phyloP scores from a whole-genome alignment of 2,888 invertebrate species.

The Nomada goodeniana region DNA sequence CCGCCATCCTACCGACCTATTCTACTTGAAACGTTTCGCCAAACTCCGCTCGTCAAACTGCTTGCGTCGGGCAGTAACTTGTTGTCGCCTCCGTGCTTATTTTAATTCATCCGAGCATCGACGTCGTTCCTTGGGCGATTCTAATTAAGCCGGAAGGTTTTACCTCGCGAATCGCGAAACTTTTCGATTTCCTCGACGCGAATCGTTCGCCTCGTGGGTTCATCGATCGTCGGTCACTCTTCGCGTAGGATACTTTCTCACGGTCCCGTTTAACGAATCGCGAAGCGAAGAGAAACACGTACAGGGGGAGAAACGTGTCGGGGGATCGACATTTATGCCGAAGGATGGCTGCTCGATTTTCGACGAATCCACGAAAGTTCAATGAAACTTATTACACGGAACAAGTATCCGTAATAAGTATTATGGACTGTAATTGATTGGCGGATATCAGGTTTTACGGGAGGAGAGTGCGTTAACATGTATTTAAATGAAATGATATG shows the following conservation, averaged over 20 bases:
- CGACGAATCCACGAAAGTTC: not conserved
- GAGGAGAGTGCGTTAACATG: too few relatives aligned
- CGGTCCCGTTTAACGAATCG: constrained; percentile 11
- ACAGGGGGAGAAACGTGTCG: not conserved
- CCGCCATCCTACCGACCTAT: not conserved
- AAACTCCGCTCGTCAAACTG: not conserved
- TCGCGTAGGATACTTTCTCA: not conserved
- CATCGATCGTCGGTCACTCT: constrained; percentile 42
- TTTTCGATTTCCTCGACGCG: not conserved
- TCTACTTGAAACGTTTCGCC: not conserved
- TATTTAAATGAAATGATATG: too few relatives aligned
- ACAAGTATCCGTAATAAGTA: too few relatives aligned
- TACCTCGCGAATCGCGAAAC: not conserved
- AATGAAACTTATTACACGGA: not conserved
- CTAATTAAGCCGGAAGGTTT: constrained; percentile 7
- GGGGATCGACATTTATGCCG: not conserved
- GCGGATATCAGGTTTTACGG: too few relatives aligned
- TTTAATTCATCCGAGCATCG: not conserved
- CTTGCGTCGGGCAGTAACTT: not conserved
- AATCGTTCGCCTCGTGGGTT: constrained; percentile 7
- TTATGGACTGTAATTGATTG: too few relatives aligned
- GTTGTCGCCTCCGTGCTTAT: not conserved
- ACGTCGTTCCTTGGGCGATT: constrained; percentile 5
- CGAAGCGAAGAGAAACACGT: not conserved
- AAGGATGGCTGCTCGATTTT: not conserved